phyloP scores from a whole-genome alignment of 1,140 invertebrate species.

The Drosophila cardini region DNA sequence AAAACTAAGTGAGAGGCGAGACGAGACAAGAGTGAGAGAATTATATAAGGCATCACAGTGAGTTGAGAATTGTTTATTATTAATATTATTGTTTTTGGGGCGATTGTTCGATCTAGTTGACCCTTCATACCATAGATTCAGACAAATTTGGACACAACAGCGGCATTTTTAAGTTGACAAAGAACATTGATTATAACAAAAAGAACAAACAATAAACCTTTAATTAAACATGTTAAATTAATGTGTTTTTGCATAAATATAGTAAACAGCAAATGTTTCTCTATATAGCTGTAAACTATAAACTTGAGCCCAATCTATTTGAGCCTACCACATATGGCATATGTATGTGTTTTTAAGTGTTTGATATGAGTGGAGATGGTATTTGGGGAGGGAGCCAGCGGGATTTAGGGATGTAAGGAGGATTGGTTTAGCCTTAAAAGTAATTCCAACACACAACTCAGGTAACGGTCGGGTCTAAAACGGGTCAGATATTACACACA shows the following conservation, averaged over 20 bases:
- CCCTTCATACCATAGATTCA: slow-evolving; percentile 25
- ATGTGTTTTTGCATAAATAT: too few relatives aligned
- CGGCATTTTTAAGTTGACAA: slow-evolving; percentile 18
- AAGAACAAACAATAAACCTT: slow-evolving; percentile 22
- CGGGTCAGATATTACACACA: not conserved
- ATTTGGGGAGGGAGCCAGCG: too few relatives aligned
- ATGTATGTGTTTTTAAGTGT: too few relatives aligned
- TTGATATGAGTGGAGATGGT: too few relatives aligned
- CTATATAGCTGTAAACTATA: too few relatives aligned
- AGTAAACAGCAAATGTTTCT: too few relatives aligned
- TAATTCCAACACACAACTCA: too few relatives aligned
- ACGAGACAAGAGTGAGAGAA: slow-evolving; percentile 5
- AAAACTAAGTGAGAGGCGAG: not conserved
- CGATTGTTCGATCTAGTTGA: not conserved
- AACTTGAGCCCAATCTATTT: too few relatives aligned
- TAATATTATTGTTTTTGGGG: not conserved
- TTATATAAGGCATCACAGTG: not conserved
- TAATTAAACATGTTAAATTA: not conserved
- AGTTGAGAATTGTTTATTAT: not conserved
- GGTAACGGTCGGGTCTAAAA: not conserved
- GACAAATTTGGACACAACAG: slow-evolving; percentile 35
- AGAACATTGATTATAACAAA: slow-evolving; percentile 11
- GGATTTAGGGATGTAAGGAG: too few relatives aligned
- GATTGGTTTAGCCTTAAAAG: too few relatives aligned
- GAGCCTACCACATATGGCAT: too few relatives aligned